A percentile compares a stretch with the other conserved stretches of the same genome.
These are phyloP conservation scores for Acleris cristana DNA, from an alignment of 2,888 invertebrate species.

Conservation along the genomic window DNA sequence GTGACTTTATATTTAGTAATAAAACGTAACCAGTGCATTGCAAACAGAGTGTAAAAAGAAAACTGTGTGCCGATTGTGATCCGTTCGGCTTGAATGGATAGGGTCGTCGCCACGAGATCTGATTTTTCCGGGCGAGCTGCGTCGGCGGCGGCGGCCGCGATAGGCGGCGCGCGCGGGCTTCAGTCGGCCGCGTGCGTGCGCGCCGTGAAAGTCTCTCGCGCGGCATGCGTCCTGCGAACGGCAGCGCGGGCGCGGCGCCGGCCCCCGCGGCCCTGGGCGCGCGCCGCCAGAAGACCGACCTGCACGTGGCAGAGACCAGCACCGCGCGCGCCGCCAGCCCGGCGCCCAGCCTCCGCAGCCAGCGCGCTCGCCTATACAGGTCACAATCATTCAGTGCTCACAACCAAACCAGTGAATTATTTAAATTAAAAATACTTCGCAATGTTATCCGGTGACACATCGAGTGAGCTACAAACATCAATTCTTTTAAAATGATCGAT, in stretches of 20 bases:
- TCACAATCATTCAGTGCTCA: constrained; percentile 44
- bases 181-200: constrained; percentile 80
- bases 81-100: constrained; percentile 79
- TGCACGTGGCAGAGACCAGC: constrained; percentile 74
- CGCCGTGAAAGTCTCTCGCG: constrained; percentile 77
- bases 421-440: not conserved
- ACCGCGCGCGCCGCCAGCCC: constrained; percentile 71
- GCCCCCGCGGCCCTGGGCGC: constrained; percentile 72
- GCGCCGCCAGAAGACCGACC: constrained; percentile 83
- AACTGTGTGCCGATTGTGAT: constrained; percentile 66
- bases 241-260: constrained; percentile 36
- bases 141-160: constrained; percentile 60
- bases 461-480: constrained; percentile 7
- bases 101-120: constrained; percentile 77
- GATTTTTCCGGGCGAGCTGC: constrained; percentile 74
- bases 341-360: constrained; percentile 82
- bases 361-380: constrained; percentile 81
- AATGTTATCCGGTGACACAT: constrained; percentile 19
- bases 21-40: constrained; percentile 49
- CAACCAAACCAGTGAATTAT: not conserved
- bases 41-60: constrained; percentile 79
- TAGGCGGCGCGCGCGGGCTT: constrained; percentile 63
- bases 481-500: constrained; percentile 14
- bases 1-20: constrained; percentile 18
- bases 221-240: constrained; percentile 67